Conservation (phyloP, 1,140 invertebrate species). For the Ceratoteleas bidentatus region DNA sequence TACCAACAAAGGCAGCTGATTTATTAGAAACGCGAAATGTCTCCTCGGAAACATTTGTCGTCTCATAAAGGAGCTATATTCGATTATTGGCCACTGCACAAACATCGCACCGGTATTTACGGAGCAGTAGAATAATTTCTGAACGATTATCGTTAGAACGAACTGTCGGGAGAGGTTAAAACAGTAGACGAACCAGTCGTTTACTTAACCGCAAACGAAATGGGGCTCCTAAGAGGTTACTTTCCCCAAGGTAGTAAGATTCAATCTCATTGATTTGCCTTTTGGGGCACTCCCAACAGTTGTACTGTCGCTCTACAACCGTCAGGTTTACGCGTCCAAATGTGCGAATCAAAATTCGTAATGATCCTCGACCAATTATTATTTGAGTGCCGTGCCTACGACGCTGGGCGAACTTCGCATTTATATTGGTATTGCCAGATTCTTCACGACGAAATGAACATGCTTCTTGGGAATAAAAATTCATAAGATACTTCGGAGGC, state of each 20-base stretch:
- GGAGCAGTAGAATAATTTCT: no score
- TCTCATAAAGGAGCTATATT: no score
- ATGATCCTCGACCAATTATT: slow-evolving; percentile 26
- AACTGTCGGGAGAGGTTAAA: slow-evolving; percentile 28
- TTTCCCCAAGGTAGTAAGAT: slow-evolving; percentile 39
- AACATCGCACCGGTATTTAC: no score
- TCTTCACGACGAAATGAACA: slow-evolving; percentile 38
- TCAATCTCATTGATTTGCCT: slow-evolving; percentile 54
- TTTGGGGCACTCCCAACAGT: slow-evolving; percentile 9
- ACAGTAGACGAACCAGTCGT: slow-evolving; percentile 22
- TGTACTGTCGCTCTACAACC: slow-evolving; percentile 15
- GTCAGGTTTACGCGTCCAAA: slow-evolving; percentile 33
- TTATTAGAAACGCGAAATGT: slow-evolving; percentile 3
- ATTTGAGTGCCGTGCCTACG: slow-evolving; percentile 15
- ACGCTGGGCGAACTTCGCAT: slow-evolving; percentile 6
- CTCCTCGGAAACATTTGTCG: no score
- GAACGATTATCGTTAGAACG: no score
- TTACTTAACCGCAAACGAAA: slow-evolving; percentile 43
- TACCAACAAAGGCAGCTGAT: neutral
- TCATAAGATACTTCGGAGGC: slow-evolving; percentile 47
- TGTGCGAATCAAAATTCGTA: slow-evolving; percentile 25
- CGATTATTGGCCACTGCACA: no score
- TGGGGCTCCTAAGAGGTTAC: slow-evolving; percentile 34
- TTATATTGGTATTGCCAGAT: slow-evolving; percentile 28
- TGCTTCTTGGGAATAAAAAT: slow-evolving; percentile 51